phyloP scores from a whole-genome alignment of 2,888 invertebrate species.

The Leptura quadrifasciata region DNA sequence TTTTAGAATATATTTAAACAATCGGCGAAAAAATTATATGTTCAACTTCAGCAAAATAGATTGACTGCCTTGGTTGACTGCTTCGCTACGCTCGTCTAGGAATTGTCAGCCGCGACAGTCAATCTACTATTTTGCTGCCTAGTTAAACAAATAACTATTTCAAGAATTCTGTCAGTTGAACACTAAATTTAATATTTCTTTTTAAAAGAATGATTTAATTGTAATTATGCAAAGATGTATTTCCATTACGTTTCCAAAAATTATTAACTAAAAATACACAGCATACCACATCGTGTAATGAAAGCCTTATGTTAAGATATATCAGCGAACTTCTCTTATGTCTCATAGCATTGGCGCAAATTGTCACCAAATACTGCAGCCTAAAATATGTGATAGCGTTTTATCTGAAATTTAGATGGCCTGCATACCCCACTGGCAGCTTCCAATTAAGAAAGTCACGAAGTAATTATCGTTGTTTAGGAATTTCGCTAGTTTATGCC shows the following conservation, averaged over 20 bases:
- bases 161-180: too few species aligned
- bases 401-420: conserved; percentile 14
- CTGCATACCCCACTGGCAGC: neutral
- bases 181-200: too few species aligned
- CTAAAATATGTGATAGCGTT: neutral
- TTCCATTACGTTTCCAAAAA: neutral
- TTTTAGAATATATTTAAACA: too few species aligned
- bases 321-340: neutral
- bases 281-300: neutral
- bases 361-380: neutral
- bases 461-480: conserved; percentile 25
- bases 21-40: too few species aligned
- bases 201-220: too few species aligned
- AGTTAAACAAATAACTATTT: too few species aligned
- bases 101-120: too few species aligned
- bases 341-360: neutral
- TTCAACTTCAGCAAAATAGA: too few species aligned
- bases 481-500: conserved; percentile 21
- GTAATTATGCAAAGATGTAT: neutral
- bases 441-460: conserved; percentile 14
- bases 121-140: too few species aligned
- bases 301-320: too few species aligned
- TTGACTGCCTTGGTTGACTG: too few species aligned
- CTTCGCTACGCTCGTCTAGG: too few species aligned
- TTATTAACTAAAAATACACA: neutral